Percentiles rank a stretch among this genome's conserved stretches.
These are phyloP conservation scores for Cyaniris semiargus DNA, from an alignment of 2,888 invertebrate genomes.

Conservation along the genomic window DNA sequence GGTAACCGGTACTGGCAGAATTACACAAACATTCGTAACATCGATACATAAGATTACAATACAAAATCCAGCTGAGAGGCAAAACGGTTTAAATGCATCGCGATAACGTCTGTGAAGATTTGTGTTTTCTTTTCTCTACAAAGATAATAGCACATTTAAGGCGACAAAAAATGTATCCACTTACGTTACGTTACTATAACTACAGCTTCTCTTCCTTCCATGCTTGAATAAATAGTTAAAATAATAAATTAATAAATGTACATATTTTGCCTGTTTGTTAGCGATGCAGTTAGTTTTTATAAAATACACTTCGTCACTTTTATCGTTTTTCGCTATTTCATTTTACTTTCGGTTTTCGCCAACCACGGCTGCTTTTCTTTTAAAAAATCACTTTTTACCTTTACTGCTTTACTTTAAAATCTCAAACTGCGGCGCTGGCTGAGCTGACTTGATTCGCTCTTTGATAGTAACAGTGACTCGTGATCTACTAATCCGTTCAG, in stretches of 20 bases:
- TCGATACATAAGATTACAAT: neutral
- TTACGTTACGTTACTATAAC: neutral
- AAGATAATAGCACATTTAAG: neutral
- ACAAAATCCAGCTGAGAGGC: neutral
- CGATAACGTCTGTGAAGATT: conserved; percentile 12
- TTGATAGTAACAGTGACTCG: neutral
- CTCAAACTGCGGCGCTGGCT: neutral
- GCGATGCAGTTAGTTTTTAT: too few species aligned
- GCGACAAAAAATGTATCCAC: neutral
- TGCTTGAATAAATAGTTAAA: neutral
- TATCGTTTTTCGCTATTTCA: too few species aligned
- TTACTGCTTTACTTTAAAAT: neutral
- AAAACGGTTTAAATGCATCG: neutral
- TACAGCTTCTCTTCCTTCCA: neutral
- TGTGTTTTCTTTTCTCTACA: neutral
- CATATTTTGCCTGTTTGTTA: too few species aligned
- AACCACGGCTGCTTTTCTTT: too few species aligned
- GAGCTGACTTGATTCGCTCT: neutral
- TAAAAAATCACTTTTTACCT: too few species aligned
- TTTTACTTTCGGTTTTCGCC: too few species aligned
- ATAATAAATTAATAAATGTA: too few species aligned
- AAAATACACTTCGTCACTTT: too few species aligned
- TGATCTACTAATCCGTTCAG: neutral
- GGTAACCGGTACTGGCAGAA: neutral
- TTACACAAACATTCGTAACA: neutral